A percentile compares a stretch with the other conserved stretches of the same genome.
Conservation (phyloP, 2,888 invertebrate genomes). For the Strigamia maritima region DNA sequence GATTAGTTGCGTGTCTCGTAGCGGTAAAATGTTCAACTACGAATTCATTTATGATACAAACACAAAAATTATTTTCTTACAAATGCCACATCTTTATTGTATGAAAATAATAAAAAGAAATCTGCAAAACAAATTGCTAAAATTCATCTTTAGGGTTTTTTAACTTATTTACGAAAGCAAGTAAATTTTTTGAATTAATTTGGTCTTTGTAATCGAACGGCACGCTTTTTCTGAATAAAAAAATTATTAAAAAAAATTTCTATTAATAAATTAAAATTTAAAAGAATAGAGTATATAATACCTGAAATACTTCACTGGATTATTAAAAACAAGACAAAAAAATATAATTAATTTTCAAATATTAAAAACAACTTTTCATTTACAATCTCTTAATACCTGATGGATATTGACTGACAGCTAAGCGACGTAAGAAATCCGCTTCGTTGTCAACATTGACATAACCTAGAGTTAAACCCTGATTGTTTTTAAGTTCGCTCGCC, state of each 20-base stretch:
- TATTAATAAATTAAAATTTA: not conserved
- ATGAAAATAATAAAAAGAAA: not conserved
- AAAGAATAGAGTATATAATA: not conserved
- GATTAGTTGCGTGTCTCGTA: too few relatives aligned
- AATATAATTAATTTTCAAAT: not conserved
- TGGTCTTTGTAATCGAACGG: not conserved
- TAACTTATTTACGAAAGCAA: not conserved
- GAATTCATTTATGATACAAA: too few relatives aligned
- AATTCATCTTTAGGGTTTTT: not conserved
- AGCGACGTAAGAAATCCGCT: not conserved
- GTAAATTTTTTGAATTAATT: not conserved
- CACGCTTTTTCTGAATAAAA: not conserved
- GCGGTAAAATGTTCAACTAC: too few relatives aligned
- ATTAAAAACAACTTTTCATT: not conserved
- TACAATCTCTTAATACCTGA: not conserved
- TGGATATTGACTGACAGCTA: not conserved
- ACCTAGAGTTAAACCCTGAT: slow-evolving; percentile 46
- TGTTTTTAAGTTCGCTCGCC: slow-evolving; percentile 48
- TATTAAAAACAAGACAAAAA: not conserved
- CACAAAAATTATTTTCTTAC: too few relatives aligned
- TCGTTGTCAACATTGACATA: slow-evolving; percentile 11
- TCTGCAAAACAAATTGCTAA: not conserved
- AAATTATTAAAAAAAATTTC: not conserved
- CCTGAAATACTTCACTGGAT: slow-evolving; percentile 35
- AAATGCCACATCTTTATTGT: not conserved